Percentiles rank a stretch among this genome's conserved stretches.
Evolutionary conservation across 2,888 invertebrate genomes (phyloP).

Genomic region (Tethea ocularis): DNA sequence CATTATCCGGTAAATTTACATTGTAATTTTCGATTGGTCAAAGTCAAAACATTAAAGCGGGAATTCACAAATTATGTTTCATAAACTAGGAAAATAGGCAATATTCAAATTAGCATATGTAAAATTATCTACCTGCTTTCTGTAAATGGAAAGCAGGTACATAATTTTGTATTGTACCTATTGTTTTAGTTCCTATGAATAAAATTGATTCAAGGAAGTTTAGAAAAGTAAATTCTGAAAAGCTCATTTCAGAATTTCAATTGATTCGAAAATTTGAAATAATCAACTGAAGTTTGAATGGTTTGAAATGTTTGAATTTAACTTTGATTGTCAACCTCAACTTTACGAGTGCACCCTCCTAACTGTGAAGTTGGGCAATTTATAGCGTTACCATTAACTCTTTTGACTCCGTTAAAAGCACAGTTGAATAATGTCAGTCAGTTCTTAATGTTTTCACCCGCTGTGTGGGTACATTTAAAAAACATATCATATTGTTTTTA

Average conservation of each 20-base stretch:
- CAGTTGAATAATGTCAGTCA: neutral
- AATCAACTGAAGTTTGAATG: neutral
- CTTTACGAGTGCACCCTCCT: neutral
- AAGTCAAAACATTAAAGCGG: neutral
- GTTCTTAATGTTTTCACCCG: constrained; percentile 11
- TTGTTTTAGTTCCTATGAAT: too few relatives aligned
- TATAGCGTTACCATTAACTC: neutral
- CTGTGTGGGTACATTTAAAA: too few relatives aligned
- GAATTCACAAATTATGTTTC: neutral
- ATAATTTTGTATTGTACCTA: neutral
- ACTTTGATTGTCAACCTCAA: constrained; percentile 2
- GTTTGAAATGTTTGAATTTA: constrained; percentile 1
- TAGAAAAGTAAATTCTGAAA: neutral
- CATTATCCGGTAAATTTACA: constrained; percentile 1
- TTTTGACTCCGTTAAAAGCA: neutral
- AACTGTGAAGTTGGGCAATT: neutral
- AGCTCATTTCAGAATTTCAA: neutral
- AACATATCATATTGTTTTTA: too few relatives aligned
- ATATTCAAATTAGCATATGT: too few relatives aligned
- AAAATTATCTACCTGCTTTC: too few relatives aligned
- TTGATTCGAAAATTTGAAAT: neutral
- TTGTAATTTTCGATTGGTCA: constrained; percentile 1
- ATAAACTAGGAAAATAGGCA: neutral
- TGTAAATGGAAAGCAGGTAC: too few relatives aligned
- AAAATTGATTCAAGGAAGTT: neutral